These are phyloP conservation scores for Crotalus tigris DNA, from an alignment of 2,113 vertebrate species.

Conservation along the genomic window DNA sequence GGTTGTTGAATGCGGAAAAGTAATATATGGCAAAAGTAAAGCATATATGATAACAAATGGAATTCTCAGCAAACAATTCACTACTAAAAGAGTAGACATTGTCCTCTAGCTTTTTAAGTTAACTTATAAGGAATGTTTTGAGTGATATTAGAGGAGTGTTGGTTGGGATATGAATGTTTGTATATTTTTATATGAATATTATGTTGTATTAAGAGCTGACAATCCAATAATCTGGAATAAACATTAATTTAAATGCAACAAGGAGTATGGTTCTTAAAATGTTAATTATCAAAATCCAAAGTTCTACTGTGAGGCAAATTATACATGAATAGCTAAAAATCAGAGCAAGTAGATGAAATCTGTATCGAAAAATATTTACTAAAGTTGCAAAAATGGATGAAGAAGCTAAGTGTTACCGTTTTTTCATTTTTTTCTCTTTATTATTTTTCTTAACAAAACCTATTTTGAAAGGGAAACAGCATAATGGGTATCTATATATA, in stretches of 20 bases:
- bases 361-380: background rate
- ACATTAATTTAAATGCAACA: background rate
- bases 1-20: too few species aligned
- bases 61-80: background rate
- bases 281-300: background rate
- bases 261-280: background rate
- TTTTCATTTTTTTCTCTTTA: background rate
- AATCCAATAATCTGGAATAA: background rate
- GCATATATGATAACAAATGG: background rate
- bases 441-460: background rate
- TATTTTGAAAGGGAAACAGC: background rate
- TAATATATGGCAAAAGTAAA: too few species aligned
- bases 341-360: background rate
- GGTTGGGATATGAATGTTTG: background rate
- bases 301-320: background rate
- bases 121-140: background rate
- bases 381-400: background rate
- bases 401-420: background rate
- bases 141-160: background rate
- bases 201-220: background rate
- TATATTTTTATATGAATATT: background rate
- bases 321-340: background rate
- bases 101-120: background rate
- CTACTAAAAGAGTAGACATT: background rate
- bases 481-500: background rate